Conservation (phyloP, 2,113 vertebrate genomes). For the Silurus asotus region DNA sequence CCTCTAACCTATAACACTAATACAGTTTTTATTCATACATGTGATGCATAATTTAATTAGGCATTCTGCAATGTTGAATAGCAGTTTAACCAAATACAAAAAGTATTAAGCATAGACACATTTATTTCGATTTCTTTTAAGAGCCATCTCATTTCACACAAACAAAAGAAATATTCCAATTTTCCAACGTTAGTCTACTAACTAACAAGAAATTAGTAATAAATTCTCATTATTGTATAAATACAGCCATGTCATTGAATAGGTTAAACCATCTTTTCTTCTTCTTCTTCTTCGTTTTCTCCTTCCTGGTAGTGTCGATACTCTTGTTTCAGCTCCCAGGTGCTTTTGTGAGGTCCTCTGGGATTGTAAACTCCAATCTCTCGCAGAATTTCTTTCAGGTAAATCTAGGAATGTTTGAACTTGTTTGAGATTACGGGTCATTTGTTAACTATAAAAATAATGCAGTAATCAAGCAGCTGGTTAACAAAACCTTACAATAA, state of each 20-base stretch:
- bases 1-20: too few relatives aligned
- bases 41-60: neutral
- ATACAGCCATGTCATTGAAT: neutral
- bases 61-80: neutral
- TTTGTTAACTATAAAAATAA: neutral
- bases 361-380: conserved; percentile 93
- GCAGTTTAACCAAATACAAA: neutral
- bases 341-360: conserved; percentile 93
- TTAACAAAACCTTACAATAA: neutral
- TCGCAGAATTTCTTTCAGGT: conserved; percentile 92
- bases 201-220: conserved; percentile 16
- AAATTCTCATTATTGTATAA: neutral
- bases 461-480: neutral
- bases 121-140: neutral
- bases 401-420: conserved; percentile 73
- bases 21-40: neutral
- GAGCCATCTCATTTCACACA: neutral
- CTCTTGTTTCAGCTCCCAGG: conserved; percentile 94
- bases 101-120: neutral
- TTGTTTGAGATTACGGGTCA: neutral
- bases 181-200: neutral
- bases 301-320: conserved; percentile 91
- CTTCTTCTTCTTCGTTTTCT: conserved; percentile 57
- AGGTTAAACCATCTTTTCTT: conserved; percentile 57
- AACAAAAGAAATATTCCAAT: neutral